Conservation (phyloP, 2,797 vertebrate genomes). For the Aphelocoma californica region DNA sequence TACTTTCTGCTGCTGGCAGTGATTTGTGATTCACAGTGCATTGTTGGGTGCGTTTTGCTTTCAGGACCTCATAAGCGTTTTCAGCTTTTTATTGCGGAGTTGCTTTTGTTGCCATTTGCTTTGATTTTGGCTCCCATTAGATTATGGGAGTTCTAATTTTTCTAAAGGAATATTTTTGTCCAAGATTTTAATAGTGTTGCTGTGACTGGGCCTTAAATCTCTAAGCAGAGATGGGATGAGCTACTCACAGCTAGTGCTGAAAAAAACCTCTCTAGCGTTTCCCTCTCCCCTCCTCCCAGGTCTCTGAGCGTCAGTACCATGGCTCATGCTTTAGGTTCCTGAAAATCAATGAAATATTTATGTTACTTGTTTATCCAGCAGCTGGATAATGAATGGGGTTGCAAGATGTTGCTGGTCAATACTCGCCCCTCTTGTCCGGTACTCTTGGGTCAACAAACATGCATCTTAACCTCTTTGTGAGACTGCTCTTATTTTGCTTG, state of each 20-base stretch:
- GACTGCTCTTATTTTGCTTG: background rate
- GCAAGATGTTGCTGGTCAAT: background rate
- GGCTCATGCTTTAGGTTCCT: background rate
- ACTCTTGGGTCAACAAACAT: background rate
- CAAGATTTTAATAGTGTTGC: background rate
- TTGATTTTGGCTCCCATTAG: background rate
- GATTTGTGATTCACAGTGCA: background rate
- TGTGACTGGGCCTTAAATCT: background rate
- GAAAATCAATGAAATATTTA: conserved; percentile 31
- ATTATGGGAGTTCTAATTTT: background rate
- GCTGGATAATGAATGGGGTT: background rate
- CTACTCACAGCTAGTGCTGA: background rate
- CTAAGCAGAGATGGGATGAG: background rate
- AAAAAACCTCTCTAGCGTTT: background rate
- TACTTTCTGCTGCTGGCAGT: conserved; percentile 5
- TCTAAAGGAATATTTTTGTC: conserved; percentile 4
- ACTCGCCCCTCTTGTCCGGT: background rate
- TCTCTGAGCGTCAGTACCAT: background rate
- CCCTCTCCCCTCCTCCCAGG: background rate
- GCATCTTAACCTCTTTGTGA: background rate
- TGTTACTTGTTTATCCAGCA: background rate
- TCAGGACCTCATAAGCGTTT: conserved; percentile 5
- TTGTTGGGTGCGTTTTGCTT: background rate
- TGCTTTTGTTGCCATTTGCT: conserved; percentile 17
- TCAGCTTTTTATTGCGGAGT: background rate